Percentiles rank a stretch among this genome's conserved stretches.
Conservation (phyloP, 2,888 invertebrate genomes). For the Tuberolachnus salignus region DNA sequence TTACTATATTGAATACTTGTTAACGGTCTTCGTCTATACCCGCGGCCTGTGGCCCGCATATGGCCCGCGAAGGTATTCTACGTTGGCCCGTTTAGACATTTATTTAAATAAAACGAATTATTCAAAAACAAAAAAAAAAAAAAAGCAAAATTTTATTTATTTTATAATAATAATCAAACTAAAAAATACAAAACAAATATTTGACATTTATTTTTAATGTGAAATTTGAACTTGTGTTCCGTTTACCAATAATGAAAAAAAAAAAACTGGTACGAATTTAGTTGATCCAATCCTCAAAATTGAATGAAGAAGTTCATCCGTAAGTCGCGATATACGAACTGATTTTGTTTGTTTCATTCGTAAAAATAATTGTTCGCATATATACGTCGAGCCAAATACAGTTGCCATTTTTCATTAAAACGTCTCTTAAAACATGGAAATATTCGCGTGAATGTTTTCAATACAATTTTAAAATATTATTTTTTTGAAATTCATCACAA, state of each 20-base stretch:
- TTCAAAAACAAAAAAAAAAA: too few species aligned
- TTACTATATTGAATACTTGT: too few species aligned
- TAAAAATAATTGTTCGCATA: conserved; percentile 10
- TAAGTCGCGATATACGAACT: too few species aligned
- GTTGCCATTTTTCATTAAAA: conserved; percentile 1
- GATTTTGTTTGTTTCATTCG: too few species aligned
- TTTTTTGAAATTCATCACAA: conserved; percentile 5
- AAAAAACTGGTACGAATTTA: not conserved
- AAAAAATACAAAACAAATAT: not conserved
- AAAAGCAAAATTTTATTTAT: not conserved
- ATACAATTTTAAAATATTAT: conserved; percentile 15
- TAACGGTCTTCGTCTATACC: too few species aligned
- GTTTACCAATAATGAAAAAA: not conserved
- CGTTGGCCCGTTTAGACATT: too few species aligned
- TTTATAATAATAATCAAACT: not conserved
- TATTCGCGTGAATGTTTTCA: not conserved
- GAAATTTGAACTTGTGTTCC: not conserved
- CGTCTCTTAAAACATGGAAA: not conserved
- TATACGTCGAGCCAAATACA: not conserved
- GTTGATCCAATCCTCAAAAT: not conserved
- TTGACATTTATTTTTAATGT: not conserved
- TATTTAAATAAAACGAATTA: too few species aligned
- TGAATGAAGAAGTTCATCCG: too few species aligned
- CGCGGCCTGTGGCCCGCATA: too few species aligned
- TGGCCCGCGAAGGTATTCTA: too few species aligned